These are phyloP conservation scores for Digitonthophagus gazella DNA, from an alignment of 2,888 invertebrate genomes.

Conservation along the genomic window DNA sequence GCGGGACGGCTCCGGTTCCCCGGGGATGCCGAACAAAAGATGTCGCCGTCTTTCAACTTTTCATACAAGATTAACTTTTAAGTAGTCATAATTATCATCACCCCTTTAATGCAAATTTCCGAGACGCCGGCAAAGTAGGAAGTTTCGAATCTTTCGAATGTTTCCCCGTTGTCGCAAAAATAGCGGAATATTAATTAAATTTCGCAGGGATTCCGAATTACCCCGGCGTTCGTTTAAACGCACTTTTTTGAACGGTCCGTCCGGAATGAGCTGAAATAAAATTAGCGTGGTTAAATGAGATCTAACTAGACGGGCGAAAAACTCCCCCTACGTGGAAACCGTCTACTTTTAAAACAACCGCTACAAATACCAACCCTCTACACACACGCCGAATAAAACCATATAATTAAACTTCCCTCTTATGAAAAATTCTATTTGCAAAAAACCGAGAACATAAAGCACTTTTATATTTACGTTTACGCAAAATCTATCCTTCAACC, in stretches of 20 bases:
- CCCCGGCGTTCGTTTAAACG: neutral
- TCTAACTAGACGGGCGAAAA: neutral
- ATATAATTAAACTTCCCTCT: neutral
- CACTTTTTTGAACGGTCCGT: neutral
- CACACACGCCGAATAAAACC: neutral
- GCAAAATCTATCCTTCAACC: neutral
- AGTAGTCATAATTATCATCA: constrained; percentile 15
- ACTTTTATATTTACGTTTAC: neutral
- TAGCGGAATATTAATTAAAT: neutral
- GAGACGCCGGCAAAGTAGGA: neutral
- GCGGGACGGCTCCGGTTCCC: neutral
- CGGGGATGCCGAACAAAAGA: constrained; percentile 8
- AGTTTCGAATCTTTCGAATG: neutral
- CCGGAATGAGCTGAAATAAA: neutral
- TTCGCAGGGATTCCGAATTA: neutral
- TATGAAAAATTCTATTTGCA: neutral
- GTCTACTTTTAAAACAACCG: neutral
- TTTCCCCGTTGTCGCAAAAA: neutral
- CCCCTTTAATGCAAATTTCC: constrained; percentile 12
- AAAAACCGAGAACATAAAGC: neutral
- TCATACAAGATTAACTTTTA: constrained; percentile 18
- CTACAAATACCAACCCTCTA: neutral
- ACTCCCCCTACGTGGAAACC: neutral
- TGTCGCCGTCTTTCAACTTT: constrained; percentile 13
- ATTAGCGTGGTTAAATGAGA: neutral